Conservation (phyloP, 1,140 invertebrate species). For the Monomorium pharaonis region DNA sequence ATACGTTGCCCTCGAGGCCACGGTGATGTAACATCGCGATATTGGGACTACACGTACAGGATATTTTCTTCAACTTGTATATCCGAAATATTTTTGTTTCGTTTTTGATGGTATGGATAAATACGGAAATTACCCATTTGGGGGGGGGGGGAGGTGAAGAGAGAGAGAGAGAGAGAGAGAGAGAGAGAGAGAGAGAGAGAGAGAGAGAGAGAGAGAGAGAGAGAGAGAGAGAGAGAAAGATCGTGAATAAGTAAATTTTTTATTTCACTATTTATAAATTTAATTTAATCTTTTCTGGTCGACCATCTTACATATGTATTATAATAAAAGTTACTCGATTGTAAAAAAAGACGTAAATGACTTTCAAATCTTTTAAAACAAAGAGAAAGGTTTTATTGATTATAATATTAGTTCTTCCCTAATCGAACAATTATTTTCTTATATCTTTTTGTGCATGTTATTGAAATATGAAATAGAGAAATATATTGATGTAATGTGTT, state of each 20-base stretch:
- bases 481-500: background rate
- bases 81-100: background rate
- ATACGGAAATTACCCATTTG: background rate
- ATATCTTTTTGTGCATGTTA: background rate
- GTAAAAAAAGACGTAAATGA: background rate
- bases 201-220: too few relatives aligned
- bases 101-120: background rate
- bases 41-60: constrained; percentile 1
- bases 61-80: background rate
- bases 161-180: too few relatives aligned
- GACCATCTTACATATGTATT: background rate
- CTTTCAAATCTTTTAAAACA: background rate
- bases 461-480: background rate
- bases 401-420: background rate
- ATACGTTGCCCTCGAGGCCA: constrained; percentile 35
- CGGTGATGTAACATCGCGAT: constrained; percentile 36
- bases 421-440: constrained; percentile 1
- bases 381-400: background rate
- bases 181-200: too few relatives aligned
- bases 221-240: too few relatives aligned
- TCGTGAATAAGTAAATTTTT: background rate
- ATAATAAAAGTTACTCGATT: background rate
- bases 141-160: too few relatives aligned
- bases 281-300: background rate
- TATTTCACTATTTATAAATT: background rate